Evolutionary conservation across 2,113 vertebrate genomes (phyloP).

Genomic region (Aleadryas rufinucha): DNA sequence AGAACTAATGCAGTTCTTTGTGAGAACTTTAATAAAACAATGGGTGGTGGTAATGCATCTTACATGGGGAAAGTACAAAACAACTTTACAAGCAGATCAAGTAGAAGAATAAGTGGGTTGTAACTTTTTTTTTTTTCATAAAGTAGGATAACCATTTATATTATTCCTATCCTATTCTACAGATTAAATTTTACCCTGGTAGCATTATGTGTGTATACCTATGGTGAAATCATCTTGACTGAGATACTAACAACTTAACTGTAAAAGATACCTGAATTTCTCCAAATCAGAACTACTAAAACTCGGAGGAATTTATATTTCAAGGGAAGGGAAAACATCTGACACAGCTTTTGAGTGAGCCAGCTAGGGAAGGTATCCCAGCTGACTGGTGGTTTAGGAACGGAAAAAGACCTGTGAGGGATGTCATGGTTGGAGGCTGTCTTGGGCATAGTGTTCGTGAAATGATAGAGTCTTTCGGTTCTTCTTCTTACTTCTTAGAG

Average conservation of each 20-base stretch:
- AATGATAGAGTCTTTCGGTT: neutral
- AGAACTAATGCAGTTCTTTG: neutral
- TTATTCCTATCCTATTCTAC: neutral
- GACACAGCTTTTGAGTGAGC: neutral
- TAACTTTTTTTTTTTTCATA: neutral
- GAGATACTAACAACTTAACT: neutral
- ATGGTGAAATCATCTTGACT: neutral
- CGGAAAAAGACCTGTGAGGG: neutral
- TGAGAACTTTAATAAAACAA: neutral
- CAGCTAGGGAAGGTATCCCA: fast-evolving
- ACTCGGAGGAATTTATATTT: neutral
- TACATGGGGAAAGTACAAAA: neutral
- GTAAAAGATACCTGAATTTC: neutral
- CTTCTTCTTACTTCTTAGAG: neutral
- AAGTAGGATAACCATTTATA: neutral
- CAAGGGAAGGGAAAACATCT: neutral
- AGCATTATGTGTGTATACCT: neutral
- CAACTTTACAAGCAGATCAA: neutral
- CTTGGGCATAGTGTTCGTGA: fast-evolving
- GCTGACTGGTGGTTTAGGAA: neutral
- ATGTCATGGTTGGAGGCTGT: fast-evolving
- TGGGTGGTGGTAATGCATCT: neutral
- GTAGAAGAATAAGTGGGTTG: neutral
- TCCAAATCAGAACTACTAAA: neutral
- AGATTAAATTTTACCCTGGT: neutral